A percentile compares a stretch with the other conserved stretches of the same genome.
phyloP scores from a whole-genome alignment of 2,888 invertebrate genomes.

The Troides helena region DNA sequence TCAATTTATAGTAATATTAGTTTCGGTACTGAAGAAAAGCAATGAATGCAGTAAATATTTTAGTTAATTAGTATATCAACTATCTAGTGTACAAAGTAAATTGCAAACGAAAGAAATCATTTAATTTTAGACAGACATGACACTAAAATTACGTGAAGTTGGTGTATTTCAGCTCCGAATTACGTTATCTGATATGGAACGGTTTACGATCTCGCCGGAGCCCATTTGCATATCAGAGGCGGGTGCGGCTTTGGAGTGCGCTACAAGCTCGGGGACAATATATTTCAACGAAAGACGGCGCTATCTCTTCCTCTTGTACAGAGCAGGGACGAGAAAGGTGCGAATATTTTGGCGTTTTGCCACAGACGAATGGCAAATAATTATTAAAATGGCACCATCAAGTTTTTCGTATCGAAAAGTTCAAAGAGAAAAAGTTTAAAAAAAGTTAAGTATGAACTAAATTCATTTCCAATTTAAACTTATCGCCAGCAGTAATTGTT shows the following conservation, averaged over 20 bases:
- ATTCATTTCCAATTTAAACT: too few relatives aligned
- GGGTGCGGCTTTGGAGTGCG: conserved; percentile 54
- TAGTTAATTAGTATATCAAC: neutral
- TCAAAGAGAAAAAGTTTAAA: too few relatives aligned
- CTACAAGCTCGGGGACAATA: conserved; percentile 62
- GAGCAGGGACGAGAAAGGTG: conserved; percentile 49
- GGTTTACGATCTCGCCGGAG: conserved; percentile 69
- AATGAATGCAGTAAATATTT: neutral
- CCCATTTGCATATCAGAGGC: conserved; percentile 73
- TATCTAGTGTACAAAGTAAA: conserved; percentile 13
- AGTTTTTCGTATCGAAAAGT: too few relatives aligned
- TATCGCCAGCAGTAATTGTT: too few relatives aligned
- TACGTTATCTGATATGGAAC: conserved; percentile 70
- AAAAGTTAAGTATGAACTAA: too few relatives aligned
- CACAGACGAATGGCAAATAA: conserved; percentile 35
- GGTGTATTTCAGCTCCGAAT: conserved; percentile 60
- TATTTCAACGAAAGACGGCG: conserved; percentile 67
- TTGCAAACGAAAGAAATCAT: conserved; percentile 21
- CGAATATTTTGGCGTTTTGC: conserved; percentile 54
- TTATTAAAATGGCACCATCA: neutral
- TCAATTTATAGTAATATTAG: neutral
- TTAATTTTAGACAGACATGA: conserved; percentile 32
- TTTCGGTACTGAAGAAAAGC: neutral
- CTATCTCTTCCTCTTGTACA: conserved; percentile 62
- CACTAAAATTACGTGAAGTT: conserved; percentile 43